A percentile compares a stretch with the other conserved stretches of the same genome.
Conservation (phyloP, 2,113 vertebrate species). For the Tylochromis polylepis region DNA sequence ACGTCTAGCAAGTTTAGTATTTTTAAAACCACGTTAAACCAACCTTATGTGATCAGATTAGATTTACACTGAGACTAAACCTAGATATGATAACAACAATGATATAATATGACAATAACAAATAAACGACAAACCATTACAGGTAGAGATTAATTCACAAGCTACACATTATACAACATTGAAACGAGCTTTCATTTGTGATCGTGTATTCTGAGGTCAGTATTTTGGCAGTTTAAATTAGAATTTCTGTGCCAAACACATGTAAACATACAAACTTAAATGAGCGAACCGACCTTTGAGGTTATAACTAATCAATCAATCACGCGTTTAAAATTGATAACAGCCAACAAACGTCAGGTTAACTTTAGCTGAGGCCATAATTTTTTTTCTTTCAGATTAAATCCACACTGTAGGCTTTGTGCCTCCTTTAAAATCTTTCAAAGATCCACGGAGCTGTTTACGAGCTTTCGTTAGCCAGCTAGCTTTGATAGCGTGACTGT, state of each 20-base stretch:
- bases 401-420: neutral
- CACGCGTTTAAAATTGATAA: neutral
- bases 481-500: neutral
- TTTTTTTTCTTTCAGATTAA: neutral
- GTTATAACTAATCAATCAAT: neutral
- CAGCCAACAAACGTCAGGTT: accelerated
- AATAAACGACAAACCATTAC: neutral
- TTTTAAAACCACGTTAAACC: neutral
- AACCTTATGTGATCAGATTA: neutral
- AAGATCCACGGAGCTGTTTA: neutral
- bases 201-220: neutral
- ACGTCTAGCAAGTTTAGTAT: neutral
- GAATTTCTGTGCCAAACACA: neutral
- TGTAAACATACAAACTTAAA: neutral
- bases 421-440: accelerated
- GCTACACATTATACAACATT: neutral
- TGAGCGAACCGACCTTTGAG: neutral
- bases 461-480: neutral
- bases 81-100: neutral
- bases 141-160: neutral
- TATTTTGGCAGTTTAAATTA: neutral
- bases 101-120: neutral
- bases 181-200: neutral
- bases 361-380: too few relatives aligned
- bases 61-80: neutral